A percentile compares a stretch with the other conserved stretches of the same genome.
Conservation (phyloP, 2,113 vertebrate species). For the Rhadina sibilatrix region DNA sequence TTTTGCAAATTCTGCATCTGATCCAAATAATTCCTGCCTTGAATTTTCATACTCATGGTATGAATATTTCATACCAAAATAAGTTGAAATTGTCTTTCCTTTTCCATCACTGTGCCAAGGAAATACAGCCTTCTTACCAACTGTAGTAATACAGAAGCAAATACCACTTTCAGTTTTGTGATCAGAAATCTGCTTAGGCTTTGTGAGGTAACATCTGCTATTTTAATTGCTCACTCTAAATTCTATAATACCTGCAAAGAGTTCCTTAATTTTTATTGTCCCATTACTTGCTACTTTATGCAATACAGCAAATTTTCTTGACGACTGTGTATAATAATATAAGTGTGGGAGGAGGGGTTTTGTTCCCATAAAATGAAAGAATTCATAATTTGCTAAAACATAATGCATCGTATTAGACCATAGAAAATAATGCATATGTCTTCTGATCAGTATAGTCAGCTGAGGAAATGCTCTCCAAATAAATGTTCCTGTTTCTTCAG, state of each 20-base stretch:
- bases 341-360: background rate
- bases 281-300: conserved; percentile 17
- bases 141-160: background rate
- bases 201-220: conserved; percentile 25
- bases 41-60: too few species aligned
- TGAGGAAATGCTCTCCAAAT: background rate
- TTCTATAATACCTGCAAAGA: conserved; percentile 1
- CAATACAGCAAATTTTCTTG: conserved; percentile 33
- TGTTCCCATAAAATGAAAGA: background rate
- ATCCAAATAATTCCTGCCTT: background rate
- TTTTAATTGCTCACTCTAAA: conserved; percentile 44
- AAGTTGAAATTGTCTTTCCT: background rate
- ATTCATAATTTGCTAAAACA: background rate
- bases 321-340: background rate
- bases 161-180: background rate
- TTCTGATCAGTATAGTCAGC: background rate
- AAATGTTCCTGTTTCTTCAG: background rate
- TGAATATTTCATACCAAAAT: background rate
- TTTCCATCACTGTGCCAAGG: background rate
- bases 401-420: background rate
- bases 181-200: conserved; percentile 8
- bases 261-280: conserved; percentile 55
- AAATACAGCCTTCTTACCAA: rapidly evolving
- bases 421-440: conserved; percentile 5
- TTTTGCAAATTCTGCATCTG: background rate